Evolutionary conservation across 2,113 vertebrate species (phyloP), one percentile per base, ranked within the genome.

Genomic region (Melanerpes formicivorus): DNA sequence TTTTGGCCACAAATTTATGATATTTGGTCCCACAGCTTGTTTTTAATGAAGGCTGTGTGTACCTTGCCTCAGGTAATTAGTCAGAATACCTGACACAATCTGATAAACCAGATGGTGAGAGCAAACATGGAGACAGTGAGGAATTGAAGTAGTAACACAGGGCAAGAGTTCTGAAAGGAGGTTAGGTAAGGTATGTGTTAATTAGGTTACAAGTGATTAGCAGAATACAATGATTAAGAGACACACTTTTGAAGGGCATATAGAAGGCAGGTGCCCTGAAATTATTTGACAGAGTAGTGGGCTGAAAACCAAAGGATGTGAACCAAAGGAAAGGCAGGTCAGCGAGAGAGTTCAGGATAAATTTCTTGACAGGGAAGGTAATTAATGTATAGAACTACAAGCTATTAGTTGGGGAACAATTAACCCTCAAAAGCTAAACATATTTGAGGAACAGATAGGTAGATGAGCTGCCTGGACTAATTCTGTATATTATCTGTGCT

Each of bases 261-360:
- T 37, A 87, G 66, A 94, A 76, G n/a, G 29, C 42, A 70, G 52
- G 67, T 90, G 71, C 4, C 44, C 76, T 83, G 32, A 92, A 92
- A 93, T 81, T 84, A 88, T 64, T 58, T 82, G 72, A 52, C n/a
- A 75, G 85, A 87, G 40, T 92, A 96, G 97, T 88, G 81, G 82
- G 29, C 74, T 93, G 93, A 80, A 88, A 88, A 96, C 87, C 64
- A 91, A 84, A 90, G 80, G 72, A 21, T 54, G 84, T 71, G 95
- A 93, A 93, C 85, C 26, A 59, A 93, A 87, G 91, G 87, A 93
- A 95, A 96, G 71, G 94, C 1, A 90, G 17, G 21, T 52, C 26
- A 81, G 25, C 90, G 87, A 77, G 76, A 82, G 92, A 95, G 59
- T 90, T 93, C 25, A 56, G 56, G 69, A 92, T 92, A 83, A 95